Evolutionary conservation across 2,797 vertebrate genomes (phyloP).

Genomic region (Sandelia bainsii): DNA sequence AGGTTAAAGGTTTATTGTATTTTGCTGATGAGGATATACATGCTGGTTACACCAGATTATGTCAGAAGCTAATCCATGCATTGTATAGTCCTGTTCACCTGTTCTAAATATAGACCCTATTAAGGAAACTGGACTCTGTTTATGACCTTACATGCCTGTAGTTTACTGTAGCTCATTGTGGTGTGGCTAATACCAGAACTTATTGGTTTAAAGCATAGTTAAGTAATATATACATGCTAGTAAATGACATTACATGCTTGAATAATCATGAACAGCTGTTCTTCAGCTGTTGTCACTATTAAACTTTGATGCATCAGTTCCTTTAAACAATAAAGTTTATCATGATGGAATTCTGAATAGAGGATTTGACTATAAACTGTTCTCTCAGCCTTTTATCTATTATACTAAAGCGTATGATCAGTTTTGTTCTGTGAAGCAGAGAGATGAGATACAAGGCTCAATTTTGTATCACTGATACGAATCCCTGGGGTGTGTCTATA

Average conservation of each 20-base stretch:
- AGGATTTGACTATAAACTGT: not conserved
- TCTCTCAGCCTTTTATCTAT: not conserved
- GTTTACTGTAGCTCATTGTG: conserved; percentile 27
- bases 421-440: not conserved
- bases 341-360: not conserved
- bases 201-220: conserved; percentile 2
- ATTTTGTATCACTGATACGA: not conserved
- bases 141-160: conserved; percentile 26
- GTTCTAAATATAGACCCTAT: conserved; percentile 84
- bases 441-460: not conserved
- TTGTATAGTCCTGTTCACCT: conserved; percentile 81
- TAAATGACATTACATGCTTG: not conserved
- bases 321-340: too few species aligned
- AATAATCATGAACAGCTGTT: not conserved
- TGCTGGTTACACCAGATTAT: conserved; percentile 83
- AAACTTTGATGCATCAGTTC: too few species aligned
- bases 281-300: too few species aligned
- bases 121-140: conserved; percentile 68
- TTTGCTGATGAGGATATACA: conserved; percentile 75
- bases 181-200: not conserved
- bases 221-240: not conserved
- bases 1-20: conserved; percentile 44
- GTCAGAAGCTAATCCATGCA: conserved; percentile 83
- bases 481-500: not conserved
- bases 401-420: not conserved